Base-by-base conservation (phyloP, 2,888 invertebrate genomes). In the Thelaira solivaga region DNA sequence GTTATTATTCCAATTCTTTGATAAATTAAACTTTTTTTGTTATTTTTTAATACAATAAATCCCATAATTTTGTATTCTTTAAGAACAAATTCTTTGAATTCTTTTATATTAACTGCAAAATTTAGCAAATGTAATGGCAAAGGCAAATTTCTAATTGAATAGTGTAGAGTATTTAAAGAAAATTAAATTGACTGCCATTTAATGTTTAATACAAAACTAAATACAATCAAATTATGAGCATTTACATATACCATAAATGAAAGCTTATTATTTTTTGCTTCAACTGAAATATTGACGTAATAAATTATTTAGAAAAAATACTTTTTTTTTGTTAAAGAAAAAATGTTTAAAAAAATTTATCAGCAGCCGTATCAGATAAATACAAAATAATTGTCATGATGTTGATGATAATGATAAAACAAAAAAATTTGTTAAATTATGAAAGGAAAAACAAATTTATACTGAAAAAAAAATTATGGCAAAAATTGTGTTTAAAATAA, bases 361-460 rank as follows among this genome's bases (percentile, higher is more conserved):
- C 45, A 47, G n/a, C 24, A 24, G 34, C 47, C 22, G 13, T n/a
- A 16, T 26, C 29, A 41, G 13, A 34, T 26, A 31, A 61, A 53
- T 20, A 53, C 22, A 61, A 55, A 64, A 16, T 22, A 61, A 74
- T 61, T 74, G 59, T 67, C 59, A 67, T 67, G 59, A 61, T 74
- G 18, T 36, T 34, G 31, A n/a, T n/a, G n/a, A 59, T 67, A 45
- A 49, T 43, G 31, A 74, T 67, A 36, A 34, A 43, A 49, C 53
- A 31, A 59, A 57, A 57, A 49, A 57, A 31, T 31, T 55, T 47
- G 26, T 74, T 24, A 47, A 39, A 68, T 49, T 51, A 13, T 39
- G 64, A 57, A 36, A 57, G 26, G 39, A 41, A 22, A 22, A 2
- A 43, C 10, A 47, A 55, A 10, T 34, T 24, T n/a, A n/a, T n/a